A percentile compares a stretch with the other conserved stretches of the same genome.
Conservation (phyloP, 2,888 invertebrate genomes). For the Serrognathus titanus region DNA sequence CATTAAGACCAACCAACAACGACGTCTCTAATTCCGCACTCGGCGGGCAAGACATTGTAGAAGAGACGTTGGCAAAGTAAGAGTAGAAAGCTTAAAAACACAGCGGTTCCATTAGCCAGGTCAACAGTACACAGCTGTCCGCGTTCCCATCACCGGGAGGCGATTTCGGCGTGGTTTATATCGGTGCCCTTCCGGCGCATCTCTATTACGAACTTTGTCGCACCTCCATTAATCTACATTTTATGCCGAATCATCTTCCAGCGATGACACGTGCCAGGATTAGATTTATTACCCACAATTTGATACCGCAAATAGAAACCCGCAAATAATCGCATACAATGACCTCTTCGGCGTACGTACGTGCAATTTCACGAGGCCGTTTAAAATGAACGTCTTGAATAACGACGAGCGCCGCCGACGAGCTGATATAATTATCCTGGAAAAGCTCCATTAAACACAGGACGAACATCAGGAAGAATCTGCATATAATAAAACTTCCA, state of each 20-base stretch:
- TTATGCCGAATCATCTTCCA: conserved; percentile 42
- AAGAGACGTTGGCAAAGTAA: conserved; percentile 9
- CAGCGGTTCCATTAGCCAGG: conserved; percentile 42
- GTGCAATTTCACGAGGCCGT: too few species aligned
- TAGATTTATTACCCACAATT: conserved; percentile 12
- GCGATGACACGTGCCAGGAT: conserved; percentile 57
- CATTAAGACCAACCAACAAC: not conserved
- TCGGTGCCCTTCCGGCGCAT: conserved; percentile 38
- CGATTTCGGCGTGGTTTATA: conserved; percentile 31
- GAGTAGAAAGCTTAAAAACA: conserved; percentile 35
- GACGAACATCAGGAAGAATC: conserved; percentile 29
- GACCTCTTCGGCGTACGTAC: too few species aligned
- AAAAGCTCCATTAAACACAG: conserved; percentile 24
- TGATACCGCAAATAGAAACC: too few species aligned
- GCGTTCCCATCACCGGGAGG: conserved; percentile 30
- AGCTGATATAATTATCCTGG: conserved; percentile 24
- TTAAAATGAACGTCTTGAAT: conserved; percentile 1
- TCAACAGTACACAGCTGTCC: conserved; percentile 40
- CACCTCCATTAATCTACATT: conserved; percentile 42
- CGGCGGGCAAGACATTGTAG: not conserved
- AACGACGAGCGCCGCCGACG: not conserved
- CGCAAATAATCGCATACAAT: too few species aligned
- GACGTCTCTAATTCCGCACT: not conserved
- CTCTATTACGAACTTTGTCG: conserved; percentile 36
- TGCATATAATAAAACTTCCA: conserved; percentile 30